A percentile compares a stretch with the other conserved stretches of the same genome.
phyloP scores from a whole-genome alignment of 2,888 invertebrate genomes.

The Melieria picta region DNA sequence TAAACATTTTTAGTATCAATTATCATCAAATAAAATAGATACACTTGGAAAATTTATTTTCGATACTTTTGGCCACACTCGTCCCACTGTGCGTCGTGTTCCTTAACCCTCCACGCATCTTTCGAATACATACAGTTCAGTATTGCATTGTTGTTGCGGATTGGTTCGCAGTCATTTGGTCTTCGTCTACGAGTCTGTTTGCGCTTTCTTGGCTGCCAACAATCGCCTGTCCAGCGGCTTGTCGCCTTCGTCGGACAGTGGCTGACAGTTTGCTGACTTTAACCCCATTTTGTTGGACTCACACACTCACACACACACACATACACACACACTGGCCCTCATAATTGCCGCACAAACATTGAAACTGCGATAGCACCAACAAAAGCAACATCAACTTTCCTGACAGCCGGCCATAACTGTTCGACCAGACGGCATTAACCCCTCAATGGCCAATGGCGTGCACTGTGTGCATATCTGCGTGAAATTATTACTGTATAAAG shows the following conservation, averaged over 20 bases:
- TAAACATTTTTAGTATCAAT: too few relatives aligned
- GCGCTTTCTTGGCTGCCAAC: not conserved
- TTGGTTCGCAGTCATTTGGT: not conserved
- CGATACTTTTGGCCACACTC: too few relatives aligned
- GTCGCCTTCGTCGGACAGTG: not conserved
- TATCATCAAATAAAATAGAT: too few relatives aligned
- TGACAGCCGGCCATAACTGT: not conserved
- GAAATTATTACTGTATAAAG: constrained; percentile 2
- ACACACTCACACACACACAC: not conserved
- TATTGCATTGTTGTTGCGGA: not conserved
- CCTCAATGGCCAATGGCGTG: not conserved
- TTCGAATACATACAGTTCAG: too few relatives aligned
- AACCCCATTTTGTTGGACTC: not conserved
- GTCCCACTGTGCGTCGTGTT: too few relatives aligned
- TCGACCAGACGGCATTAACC: not conserved
- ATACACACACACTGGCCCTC: not conserved
- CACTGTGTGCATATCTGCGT: constrained; percentile 2
- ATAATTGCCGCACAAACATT: not conserved
- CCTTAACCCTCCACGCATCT: too few relatives aligned
- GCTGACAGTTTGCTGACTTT: constrained; percentile 8
- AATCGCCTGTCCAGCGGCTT: not conserved
- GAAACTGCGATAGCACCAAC: not conserved
- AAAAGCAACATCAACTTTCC: not conserved
- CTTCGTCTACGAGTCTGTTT: not conserved
- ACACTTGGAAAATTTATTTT: too few relatives aligned